Percentiles rank a stretch among this genome's conserved stretches.
Conservation (phyloP, 2,797 vertebrate genomes). For the Rachycentron canadum region DNA sequence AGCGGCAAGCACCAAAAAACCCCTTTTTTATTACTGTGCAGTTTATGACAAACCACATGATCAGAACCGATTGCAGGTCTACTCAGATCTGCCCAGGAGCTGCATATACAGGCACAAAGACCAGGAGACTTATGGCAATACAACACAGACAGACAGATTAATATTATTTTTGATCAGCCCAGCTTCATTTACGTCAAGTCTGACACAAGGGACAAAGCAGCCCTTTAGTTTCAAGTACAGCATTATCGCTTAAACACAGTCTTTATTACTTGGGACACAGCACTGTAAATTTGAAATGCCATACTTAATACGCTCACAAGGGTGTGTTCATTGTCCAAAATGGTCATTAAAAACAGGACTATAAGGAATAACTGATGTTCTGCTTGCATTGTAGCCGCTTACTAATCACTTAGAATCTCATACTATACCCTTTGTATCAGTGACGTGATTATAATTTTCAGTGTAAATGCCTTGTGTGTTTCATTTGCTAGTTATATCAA, state of each 20-base stretch:
- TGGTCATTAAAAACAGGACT: background rate
- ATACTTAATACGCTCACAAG: background rate
- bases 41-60: background rate
- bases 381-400: conserved; percentile 79
- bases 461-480: background rate
- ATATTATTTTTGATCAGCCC: too few relatives aligned
- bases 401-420: conserved; percentile 69
- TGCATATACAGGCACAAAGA: background rate
- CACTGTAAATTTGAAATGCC: conserved; percentile 16
- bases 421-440: conserved; percentile 48
- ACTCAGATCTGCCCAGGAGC: background rate
- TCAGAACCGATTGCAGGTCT: background rate
- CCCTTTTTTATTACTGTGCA: background rate
- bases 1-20: background rate
- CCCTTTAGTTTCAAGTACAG: background rate
- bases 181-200: background rate
- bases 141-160: background rate
- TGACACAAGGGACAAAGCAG: background rate
- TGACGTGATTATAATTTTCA: conserved; percentile 28
- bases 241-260: background rate
- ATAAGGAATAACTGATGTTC: conserved; percentile 42
- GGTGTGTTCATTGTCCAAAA: background rate
- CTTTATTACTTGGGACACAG: conserved; percentile 19
- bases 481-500: background rate
- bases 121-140: conserved; percentile 2